Evolutionary conservation across 2,888 invertebrate genomes (phyloP).

Genomic region (Lucinisca nassula): DNA sequence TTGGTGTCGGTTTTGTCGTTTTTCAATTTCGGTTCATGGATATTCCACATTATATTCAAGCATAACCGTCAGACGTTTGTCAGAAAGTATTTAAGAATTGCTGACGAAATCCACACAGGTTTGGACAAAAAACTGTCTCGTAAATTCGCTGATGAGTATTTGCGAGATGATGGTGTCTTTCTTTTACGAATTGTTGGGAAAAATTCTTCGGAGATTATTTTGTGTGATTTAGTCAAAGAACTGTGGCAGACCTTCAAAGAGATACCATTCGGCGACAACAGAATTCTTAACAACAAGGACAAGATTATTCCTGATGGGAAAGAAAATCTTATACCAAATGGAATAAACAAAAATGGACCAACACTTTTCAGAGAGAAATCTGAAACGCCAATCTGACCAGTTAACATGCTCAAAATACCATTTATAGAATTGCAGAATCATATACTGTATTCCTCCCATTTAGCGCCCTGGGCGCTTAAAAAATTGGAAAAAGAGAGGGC

Average conservation of each 20-base stretch:
- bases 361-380: not conserved
- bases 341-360: not conserved
- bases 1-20: constrained; percentile 69
- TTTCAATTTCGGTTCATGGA: constrained; percentile 72
- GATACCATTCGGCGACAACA: constrained; percentile 24
- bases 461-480: too few species aligned
- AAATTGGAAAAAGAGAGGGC: too few species aligned
- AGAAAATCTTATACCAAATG: not conserved
- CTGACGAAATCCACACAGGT: constrained; percentile 60
- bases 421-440: too few species aligned
- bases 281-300: not conserved
- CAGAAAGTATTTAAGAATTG: constrained; percentile 72
- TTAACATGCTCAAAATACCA: too few species aligned
- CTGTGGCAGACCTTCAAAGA: constrained; percentile 75
- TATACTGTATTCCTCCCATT: too few species aligned
- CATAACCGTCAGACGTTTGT: constrained; percentile 71
- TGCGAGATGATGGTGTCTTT: constrained; percentile 78
- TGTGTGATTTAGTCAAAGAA: constrained; percentile 70
- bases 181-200: constrained; percentile 76
- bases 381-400: not conserved
- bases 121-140: constrained; percentile 75
- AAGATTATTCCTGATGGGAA: not conserved
- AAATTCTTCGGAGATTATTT: constrained; percentile 74
- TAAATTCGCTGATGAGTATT: constrained; percentile 75
- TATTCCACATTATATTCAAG: constrained; percentile 71